Base-by-base conservation (phyloP, 23 tunicate species). In the Oikopleura vanhoeffeni region DNA sequence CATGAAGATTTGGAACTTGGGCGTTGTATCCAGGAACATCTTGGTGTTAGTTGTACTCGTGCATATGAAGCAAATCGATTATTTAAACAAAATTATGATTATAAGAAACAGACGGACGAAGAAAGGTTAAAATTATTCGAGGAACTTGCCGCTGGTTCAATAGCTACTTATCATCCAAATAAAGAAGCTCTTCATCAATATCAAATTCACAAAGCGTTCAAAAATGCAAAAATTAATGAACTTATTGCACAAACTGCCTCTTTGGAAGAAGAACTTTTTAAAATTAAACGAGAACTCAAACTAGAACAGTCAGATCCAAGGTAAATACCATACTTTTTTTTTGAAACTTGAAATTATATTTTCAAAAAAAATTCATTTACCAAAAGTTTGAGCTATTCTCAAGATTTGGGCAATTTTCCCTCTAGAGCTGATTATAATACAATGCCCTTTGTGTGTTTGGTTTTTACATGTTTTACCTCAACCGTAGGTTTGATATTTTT, bases 1-100 rank as follows among this genome's bases (percentile, higher is more conserved):
- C 79, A 71, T 32, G 79, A 71, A 30, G 79, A 71, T 71, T 71
- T 71, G 79, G 79, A 71, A 71, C 79, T 71, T 32, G 79, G 79
- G 79, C 79, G 79, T 30, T 71, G 79, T 30, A 71, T 71, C 30
- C 79, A 71, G 79, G 79, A 71, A 30, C 79, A 38, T 2, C 30
- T 71, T 30, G 34, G 33, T 18, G 33, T 71, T 3, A 13, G 34
- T 13, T 71, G 79, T 30, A 71, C 33, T 30, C 27, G 33, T 13
- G 79, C 79, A 2, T 71, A 71, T 34, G 79, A 71, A 71, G 79
- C 79, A 3, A 71, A 71, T 71, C 79, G 79, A 3, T 34, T 71
- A 18, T 71, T 71, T 34, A 71, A 71, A 30, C 79, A 71, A 71
- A 71, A 71, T 30, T 71, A 71, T 32, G 79, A 30, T 30, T 71